These are phyloP conservation scores for Lota lota DNA, from an alignment of 2,113 vertebrate species.

Conservation along the genomic window DNA sequence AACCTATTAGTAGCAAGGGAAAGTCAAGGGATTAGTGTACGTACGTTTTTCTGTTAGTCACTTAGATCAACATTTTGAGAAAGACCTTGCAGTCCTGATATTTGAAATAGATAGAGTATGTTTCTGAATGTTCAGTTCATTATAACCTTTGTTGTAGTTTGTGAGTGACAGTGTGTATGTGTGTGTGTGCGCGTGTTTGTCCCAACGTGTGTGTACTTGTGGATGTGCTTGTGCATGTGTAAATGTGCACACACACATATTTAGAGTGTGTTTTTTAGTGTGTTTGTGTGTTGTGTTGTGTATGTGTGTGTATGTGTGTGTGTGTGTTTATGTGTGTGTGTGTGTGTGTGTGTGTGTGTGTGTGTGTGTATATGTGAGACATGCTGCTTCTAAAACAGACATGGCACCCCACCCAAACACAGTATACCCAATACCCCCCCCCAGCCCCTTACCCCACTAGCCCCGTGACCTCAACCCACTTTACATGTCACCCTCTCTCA, in stretches of 20 bases:
- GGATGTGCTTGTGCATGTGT: not conserved
- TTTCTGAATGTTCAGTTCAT: too few species aligned
- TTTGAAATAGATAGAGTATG: too few species aligned
- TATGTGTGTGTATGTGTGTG: not conserved
- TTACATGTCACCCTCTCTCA: not conserved
- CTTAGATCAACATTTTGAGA: too few species aligned
- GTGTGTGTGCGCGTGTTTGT: slow-evolving; percentile 1
- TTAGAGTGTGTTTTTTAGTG: too few species aligned
- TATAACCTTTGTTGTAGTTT: too few species aligned
- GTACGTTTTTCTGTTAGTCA: too few species aligned
- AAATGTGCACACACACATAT: too few species aligned
- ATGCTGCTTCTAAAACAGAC: not conserved
- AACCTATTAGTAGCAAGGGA: too few species aligned
- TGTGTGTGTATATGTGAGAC: slow-evolving; percentile 14
- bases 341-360: slow-evolving; percentile 14
- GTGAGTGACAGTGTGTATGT: too few species aligned
- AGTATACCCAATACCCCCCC: slow-evolving; percentile 21
- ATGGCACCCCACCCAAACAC: slow-evolving; percentile 30
- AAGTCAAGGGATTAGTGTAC: too few species aligned
- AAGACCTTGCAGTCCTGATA: too few species aligned
- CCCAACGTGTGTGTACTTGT: slow-evolving; percentile 2
- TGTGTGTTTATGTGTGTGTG: not conserved
- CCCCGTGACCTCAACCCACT: not conserved
- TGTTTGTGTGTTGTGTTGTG: too few species aligned
- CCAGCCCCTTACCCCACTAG: slow-evolving; percentile 11